Percentiles rank a stretch among this genome's conserved stretches.
Evolutionary conservation across 2,113 vertebrate genomes (phyloP).

Genomic region (Rallus limicola): DNA sequence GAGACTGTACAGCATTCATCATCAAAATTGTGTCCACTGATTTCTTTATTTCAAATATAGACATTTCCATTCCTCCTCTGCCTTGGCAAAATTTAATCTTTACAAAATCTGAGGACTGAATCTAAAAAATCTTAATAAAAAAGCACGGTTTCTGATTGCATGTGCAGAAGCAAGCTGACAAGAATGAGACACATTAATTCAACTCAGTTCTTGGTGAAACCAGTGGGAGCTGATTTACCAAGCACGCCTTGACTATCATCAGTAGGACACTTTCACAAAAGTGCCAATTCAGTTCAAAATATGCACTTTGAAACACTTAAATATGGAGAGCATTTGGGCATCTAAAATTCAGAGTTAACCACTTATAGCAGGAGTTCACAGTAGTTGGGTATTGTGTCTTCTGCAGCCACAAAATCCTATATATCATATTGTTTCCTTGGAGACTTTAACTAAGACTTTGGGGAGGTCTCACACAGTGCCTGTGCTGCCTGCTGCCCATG

Average conservation of each 20-base stretch:
- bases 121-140: neutral
- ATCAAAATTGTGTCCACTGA: neutral
- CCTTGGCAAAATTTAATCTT: neutral
- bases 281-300: neutral
- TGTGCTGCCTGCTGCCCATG: fast-evolving
- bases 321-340: neutral
- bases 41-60: neutral
- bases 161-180: neutral
- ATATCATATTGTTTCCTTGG: neutral
- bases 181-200: neutral
- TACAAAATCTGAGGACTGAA: neutral
- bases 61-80: neutral
- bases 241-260: neutral
- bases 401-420: neutral
- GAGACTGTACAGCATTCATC: neutral
- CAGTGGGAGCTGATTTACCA: fast-evolving
- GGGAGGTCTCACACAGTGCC: neutral
- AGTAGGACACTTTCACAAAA: neutral
- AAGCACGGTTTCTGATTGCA: neutral
- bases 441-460: neutral
- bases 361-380: neutral
- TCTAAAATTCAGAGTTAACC: fast-evolving
- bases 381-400: neutral
- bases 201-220: neutral
- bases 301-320: neutral